Evolutionary conservation across 2,113 vertebrate genomes (phyloP).

Genomic region (Brienomyrus longianalis): DNA sequence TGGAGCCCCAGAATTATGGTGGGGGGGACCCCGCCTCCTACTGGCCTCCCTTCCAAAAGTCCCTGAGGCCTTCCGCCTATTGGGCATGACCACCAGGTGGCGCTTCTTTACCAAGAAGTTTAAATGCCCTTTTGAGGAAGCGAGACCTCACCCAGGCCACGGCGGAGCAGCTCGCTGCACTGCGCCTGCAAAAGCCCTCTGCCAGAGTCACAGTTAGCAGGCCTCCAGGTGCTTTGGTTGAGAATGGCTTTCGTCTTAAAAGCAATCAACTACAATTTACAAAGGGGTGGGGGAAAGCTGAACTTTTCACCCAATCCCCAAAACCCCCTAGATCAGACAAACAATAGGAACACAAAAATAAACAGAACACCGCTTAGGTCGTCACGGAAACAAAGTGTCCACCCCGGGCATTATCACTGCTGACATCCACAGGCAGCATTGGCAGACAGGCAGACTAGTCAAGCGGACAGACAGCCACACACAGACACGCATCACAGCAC

Average conservation of each 20-base stretch:
- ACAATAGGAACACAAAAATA: neutral
- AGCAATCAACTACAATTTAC: slow-evolving; percentile 61
- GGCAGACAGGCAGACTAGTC: neutral
- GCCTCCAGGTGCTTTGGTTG: slow-evolving; percentile 40
- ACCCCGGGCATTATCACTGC: neutral
- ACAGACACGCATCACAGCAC: neutral
- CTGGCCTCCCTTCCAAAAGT: slow-evolving; percentile 48
- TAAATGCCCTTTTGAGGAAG: slow-evolving; percentile 58
- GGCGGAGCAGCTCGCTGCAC: slow-evolving; percentile 47
- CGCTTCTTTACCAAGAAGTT: slow-evolving; percentile 53
- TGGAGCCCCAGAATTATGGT: slow-evolving; percentile 35
- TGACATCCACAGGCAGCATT: neutral
- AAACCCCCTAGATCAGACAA: slow-evolving; percentile 6
- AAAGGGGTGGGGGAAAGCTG: slow-evolving; percentile 54
- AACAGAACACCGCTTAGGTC: neutral
- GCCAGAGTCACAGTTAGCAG: slow-evolving; percentile 43
- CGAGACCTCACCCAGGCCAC: slow-evolving; percentile 48
- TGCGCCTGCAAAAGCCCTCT: slow-evolving; percentile 44
- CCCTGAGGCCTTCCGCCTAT: slow-evolving; percentile 44
- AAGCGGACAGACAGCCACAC: neutral
- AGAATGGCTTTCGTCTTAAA: slow-evolving; percentile 59
- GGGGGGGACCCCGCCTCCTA: slow-evolving; percentile 39
- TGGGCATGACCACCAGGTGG: slow-evolving; percentile 42
- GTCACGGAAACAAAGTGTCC: neutral
- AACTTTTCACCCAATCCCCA: slow-evolving; percentile 56